Conservation (phyloP, 2,888 invertebrate genomes). For the Caenorhabditis virilis region DNA sequence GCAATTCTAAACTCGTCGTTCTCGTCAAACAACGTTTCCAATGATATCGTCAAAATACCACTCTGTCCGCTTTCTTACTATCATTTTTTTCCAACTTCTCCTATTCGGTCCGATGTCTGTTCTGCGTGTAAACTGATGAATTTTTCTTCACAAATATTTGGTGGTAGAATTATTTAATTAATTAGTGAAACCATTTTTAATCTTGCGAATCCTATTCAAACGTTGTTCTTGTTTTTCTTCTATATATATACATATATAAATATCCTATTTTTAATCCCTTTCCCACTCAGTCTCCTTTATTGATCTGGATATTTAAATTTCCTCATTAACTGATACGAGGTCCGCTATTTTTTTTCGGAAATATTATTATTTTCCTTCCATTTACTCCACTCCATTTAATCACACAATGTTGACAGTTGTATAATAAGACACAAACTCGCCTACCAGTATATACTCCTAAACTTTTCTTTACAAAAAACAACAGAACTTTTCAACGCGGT, state of each 20-base stretch:
- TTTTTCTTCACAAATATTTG: too few species aligned
- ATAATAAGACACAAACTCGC: slow-evolving; percentile 27
- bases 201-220: too few species aligned
- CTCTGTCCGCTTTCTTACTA: slow-evolving; percentile 25
- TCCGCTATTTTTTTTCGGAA: slow-evolving; percentile 5
- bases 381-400: not conserved
- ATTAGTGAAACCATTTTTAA: not conserved
- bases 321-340: slow-evolving; percentile 44
- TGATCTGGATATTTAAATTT: slow-evolving; percentile 23
- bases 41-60: slow-evolving; percentile 7
- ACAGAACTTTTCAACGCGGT: slow-evolving; percentile 25
- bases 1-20: too few species aligned
- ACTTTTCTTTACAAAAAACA: slow-evolving; percentile 1
- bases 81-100: too few species aligned
- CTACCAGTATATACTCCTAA: not conserved
- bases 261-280: slow-evolving; percentile 19
- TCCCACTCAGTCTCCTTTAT: slow-evolving; percentile 37
- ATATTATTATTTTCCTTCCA: not conserved
- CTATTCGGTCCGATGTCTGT: too few species aligned
- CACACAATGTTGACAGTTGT: slow-evolving; percentile 16
- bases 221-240: slow-evolving; percentile 2
- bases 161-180: not conserved
- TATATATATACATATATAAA: not conserved
- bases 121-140: too few species aligned
- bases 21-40: not conserved